Evolutionary conservation across 2,797 vertebrate genomes (phyloP).

Genomic region (Discoglossus pictus): DNA sequence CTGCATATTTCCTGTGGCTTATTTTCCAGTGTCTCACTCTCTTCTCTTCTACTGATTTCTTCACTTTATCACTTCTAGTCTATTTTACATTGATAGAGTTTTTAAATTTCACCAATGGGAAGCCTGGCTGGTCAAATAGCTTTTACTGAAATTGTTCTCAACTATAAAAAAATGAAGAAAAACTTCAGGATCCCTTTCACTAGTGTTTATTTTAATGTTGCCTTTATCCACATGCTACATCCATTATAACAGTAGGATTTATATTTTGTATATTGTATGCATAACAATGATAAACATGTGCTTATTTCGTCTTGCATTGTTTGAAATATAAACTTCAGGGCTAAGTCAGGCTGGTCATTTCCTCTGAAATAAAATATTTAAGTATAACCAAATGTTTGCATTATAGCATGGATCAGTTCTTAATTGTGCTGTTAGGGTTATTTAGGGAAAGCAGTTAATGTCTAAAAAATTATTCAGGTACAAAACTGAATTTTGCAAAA

Average conservation of each 20-base stretch:
- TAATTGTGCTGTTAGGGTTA: conserved; percentile 17
- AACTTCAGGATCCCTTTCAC: not conserved
- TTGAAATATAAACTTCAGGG: conserved; percentile 45
- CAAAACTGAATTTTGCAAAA: not conserved
- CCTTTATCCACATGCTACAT: not conserved
- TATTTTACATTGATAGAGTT: too few relatives aligned
- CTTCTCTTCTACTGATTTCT: too few relatives aligned
- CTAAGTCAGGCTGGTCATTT: conserved; percentile 6
- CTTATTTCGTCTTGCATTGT: conserved; percentile 53
- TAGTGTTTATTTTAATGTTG: not conserved
- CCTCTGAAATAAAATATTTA: conserved; percentile 19
- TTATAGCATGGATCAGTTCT: conserved; percentile 15
- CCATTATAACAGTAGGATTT: conserved; percentile 36
- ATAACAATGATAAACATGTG: conserved; percentile 16
- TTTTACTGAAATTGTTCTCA: conserved; percentile 1
- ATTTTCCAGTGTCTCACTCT: too few relatives aligned
- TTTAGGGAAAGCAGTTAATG: conserved; percentile 18
- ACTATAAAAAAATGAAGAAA: not conserved
- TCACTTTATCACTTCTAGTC: too few relatives aligned
- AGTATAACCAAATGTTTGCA: conserved; percentile 23
- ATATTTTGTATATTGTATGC: conserved; percentile 37
- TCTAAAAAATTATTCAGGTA: not conserved
- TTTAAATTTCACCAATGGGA: too few relatives aligned
- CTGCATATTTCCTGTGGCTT: too few relatives aligned
- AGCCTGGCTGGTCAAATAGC: not conserved